Conservation (phyloP, 1,140 invertebrate species). For the Philopotamus ludificatus region DNA sequence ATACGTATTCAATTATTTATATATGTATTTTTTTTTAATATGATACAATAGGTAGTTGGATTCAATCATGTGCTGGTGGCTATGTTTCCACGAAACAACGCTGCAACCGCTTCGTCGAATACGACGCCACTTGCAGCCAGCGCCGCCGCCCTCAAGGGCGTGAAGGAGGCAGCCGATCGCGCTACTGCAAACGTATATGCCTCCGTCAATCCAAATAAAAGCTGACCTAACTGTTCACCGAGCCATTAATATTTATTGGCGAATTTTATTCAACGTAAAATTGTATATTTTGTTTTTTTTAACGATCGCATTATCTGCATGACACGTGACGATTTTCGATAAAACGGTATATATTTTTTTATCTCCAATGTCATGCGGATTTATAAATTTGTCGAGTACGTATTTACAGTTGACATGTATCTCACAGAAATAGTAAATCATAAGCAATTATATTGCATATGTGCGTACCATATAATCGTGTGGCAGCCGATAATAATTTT, state of each 20-base stretch:
- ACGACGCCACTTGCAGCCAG: slow-evolving; percentile 48
- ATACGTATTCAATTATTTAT: not conserved
- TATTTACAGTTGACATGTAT: too few species aligned
- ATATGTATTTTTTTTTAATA: slow-evolving; percentile 17
- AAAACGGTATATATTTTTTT: too few species aligned
- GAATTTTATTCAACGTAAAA: too few species aligned
- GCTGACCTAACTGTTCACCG: slow-evolving; percentile 31
- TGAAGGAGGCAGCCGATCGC: slow-evolving; percentile 73
- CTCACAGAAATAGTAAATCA: too few species aligned
- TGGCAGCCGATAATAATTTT: too few species aligned
- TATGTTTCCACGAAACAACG: slow-evolving; percentile 62
- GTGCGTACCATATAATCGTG: too few species aligned
- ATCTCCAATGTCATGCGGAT: too few species aligned
- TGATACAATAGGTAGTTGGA: slow-evolving; percentile 64
- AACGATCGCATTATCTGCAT: too few species aligned
- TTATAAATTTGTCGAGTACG: too few species aligned
- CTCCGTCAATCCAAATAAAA: slow-evolving; percentile 44
- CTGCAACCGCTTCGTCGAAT: slow-evolving; percentile 45
- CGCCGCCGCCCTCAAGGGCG: slow-evolving; percentile 59
- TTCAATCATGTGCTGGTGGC: slow-evolving; percentile 77
- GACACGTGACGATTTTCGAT: too few species aligned
- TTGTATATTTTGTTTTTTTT: too few species aligned
- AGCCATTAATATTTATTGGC: slow-evolving; percentile 11
- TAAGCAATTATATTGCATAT: too few species aligned
- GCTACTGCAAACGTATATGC: slow-evolving; percentile 63